phyloP scores from a whole-genome alignment of 2,888 invertebrate genomes.

The Tanypteryx hageni region DNA sequence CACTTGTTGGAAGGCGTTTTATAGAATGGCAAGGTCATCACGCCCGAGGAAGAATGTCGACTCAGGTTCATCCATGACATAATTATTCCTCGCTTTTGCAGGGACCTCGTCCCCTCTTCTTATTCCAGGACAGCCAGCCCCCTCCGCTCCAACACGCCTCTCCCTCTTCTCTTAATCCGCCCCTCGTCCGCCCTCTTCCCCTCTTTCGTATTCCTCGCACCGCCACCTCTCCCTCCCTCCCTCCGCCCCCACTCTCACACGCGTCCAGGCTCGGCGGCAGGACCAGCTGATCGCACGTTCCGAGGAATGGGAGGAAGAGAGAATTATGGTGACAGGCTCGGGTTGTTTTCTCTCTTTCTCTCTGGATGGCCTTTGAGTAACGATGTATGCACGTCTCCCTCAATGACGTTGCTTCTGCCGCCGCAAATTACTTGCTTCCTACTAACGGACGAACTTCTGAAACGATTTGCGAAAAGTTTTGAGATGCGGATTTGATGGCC shows the following conservation, averaged over 20 bases:
- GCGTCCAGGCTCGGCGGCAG: too few relatives aligned
- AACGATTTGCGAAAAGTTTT: not conserved
- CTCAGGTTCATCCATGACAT: not conserved
- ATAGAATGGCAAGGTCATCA: not conserved
- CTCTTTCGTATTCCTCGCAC: too few relatives aligned
- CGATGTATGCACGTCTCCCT: not conserved
- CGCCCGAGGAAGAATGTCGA: not conserved
- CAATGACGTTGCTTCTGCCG: not conserved
- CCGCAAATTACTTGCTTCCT: constrained; percentile 1
- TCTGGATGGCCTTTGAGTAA: not conserved
- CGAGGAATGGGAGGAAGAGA: not conserved
- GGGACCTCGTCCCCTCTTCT: not conserved
- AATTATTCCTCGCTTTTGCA: not conserved
- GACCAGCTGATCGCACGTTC: not conserved
- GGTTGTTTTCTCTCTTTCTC: not conserved
- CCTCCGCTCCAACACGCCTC: not conserved
- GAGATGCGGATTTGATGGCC: not conserved
- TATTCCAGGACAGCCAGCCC: not conserved
- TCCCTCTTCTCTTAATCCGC: not conserved
- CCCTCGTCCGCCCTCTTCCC: not conserved
- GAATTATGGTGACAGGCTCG: not conserved
- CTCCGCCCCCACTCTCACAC: too few relatives aligned
- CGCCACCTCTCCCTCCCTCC: too few relatives aligned
- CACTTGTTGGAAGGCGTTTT: not conserved
- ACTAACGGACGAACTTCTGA: not conserved